Conservation (phyloP, 2,888 invertebrate species). For the Toxonevra muliebris region DNA sequence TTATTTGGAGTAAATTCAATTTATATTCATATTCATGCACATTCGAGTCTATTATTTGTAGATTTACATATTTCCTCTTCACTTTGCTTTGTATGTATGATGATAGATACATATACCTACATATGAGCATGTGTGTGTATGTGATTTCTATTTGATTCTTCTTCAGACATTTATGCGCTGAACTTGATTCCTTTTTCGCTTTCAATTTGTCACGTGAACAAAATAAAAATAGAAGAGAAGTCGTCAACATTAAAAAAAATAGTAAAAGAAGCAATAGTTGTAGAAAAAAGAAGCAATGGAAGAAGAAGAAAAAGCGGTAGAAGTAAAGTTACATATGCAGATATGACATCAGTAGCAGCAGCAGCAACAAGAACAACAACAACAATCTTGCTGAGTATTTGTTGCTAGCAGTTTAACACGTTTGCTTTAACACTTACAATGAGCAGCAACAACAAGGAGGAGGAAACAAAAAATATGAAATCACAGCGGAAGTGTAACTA, state of each 20-base stretch:
- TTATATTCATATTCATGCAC: constrained; percentile 57
- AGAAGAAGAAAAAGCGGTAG: too few species aligned
- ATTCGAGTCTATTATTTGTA: constrained; percentile 52
- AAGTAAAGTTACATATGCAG: not conserved
- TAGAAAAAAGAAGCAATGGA: too few species aligned
- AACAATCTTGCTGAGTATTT: not conserved
- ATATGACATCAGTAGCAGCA: not conserved
- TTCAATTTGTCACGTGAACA: constrained; percentile 51
- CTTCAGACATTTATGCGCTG: constrained; percentile 33
- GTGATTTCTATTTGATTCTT: constrained; percentile 13
- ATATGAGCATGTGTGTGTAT: constrained; percentile 21
- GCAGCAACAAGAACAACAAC: not conserved
- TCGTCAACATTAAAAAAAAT: not conserved
- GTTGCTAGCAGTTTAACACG: constrained; percentile 34
- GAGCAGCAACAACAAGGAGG: not conserved
- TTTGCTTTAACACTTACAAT: constrained; percentile 25
- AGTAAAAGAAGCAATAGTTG: not conserved
- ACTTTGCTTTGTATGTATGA: constrained; percentile 20
- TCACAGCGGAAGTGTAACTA: constrained; percentile 30
- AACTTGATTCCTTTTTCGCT: constrained; percentile 41
- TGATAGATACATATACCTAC: not conserved
- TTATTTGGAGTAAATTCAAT: constrained; percentile 51
- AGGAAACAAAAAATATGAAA: constrained; percentile 33
- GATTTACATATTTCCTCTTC: constrained; percentile 48
- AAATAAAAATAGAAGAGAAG: not conserved